Conservation (phyloP, 2,888 invertebrate species). For the Dione juno region DNA sequence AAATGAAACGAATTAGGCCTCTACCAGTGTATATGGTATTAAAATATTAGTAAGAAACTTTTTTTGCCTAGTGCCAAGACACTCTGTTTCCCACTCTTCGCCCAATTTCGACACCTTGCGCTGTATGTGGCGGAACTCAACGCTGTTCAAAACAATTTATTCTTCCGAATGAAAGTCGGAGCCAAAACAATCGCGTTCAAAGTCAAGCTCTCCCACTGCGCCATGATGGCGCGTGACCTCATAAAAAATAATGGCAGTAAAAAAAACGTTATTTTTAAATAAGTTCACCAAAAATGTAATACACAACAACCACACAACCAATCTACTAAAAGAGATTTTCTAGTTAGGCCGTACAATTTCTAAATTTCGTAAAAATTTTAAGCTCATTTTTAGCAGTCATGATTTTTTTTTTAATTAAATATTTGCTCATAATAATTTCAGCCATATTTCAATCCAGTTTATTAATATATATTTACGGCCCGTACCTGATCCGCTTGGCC, state of each 20-base stretch:
- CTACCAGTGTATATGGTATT: too few relatives aligned
- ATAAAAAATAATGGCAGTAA: neutral
- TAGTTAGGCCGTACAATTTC: neutral
- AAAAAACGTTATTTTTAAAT: neutral
- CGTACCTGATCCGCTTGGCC: neutral
- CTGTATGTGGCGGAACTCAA: too few relatives aligned
- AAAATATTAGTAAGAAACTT: too few relatives aligned
- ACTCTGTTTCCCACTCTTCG: too few relatives aligned
- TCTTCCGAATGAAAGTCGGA: too few relatives aligned
- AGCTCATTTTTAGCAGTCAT: constrained; percentile 2
- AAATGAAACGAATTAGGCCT: too few relatives aligned
- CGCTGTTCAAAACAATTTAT: too few relatives aligned
- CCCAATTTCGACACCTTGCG: too few relatives aligned
- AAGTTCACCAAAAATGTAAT: neutral
- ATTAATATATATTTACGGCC: constrained; percentile 10
- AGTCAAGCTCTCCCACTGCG: too few relatives aligned
- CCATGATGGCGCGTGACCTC: too few relatives aligned
- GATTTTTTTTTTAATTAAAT: neutral
- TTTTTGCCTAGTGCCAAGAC: too few relatives aligned
- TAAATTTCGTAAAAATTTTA: neutral
- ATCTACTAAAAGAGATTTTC: neutral
- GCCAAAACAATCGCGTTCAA: too few relatives aligned
- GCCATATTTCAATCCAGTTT: constrained; percentile 11
- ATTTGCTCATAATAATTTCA: constrained; percentile 3
- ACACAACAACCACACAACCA: neutral